phyloP scores from a whole-genome alignment of 1,140 invertebrate species.

The Heterodera carotae region DNA sequence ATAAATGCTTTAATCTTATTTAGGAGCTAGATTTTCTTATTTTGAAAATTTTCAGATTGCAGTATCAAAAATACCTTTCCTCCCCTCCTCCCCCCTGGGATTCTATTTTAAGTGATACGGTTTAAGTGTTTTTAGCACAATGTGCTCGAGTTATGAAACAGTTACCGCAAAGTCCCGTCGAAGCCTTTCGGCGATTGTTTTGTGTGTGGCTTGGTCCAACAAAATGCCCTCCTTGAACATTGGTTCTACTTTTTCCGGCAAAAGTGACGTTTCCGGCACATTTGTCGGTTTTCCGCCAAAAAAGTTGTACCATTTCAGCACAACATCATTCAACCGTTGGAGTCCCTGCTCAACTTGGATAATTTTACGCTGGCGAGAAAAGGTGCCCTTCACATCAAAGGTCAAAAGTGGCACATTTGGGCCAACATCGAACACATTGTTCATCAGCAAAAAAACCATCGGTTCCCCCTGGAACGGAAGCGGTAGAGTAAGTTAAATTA shows the following conservation, averaged over 20 bases:
- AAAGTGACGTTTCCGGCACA: background rate
- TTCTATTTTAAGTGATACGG: no score
- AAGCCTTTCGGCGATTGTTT: background rate
- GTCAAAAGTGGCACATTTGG: background rate
- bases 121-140: no score
- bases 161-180: background rate
- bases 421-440: background rate
- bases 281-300: background rate
- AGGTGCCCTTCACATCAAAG: background rate
- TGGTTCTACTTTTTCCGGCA: background rate
- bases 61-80: no score
- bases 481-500: no score
- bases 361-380: background rate
- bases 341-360: background rate
- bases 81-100: no score
- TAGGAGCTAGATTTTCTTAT: no score
- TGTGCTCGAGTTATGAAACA: no score
- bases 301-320: background rate
- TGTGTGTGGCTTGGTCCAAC: background rate
- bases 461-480: background rate
- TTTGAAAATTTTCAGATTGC: no score
- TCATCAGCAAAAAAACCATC: background rate
- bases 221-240: background rate
- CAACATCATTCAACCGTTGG: background rate
- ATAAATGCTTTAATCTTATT: no score